Evolutionary conservation across 2,113 vertebrate species (phyloP).

Genomic region (Syngnathus scovelli): DNA sequence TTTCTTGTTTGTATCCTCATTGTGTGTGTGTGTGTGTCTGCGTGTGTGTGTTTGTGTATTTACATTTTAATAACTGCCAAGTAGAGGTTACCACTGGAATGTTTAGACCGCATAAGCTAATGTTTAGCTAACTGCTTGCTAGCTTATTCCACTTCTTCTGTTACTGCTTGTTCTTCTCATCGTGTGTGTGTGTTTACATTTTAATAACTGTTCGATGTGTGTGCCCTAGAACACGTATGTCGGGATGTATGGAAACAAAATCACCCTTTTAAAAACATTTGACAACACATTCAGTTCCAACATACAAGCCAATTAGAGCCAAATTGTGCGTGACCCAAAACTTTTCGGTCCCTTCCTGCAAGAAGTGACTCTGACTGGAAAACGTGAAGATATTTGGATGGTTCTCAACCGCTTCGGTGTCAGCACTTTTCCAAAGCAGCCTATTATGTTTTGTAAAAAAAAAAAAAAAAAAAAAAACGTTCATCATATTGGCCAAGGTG

Average conservation of each 20-base stretch:
- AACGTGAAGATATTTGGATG: not conserved
- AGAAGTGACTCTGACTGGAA: conserved; percentile 7
- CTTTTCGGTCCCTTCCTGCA: not conserved
- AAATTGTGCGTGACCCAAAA: not conserved
- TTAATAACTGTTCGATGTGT: not conserved
- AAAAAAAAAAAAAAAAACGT: conserved; percentile 1
- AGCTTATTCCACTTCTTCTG: too few relatives aligned
- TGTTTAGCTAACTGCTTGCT: too few relatives aligned
- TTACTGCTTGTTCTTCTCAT: not conserved
- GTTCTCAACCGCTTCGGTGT: not conserved
- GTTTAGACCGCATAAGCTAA: too few relatives aligned
- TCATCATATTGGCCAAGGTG: not conserved
- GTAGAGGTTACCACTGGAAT: too few relatives aligned
- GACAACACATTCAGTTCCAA: not conserved
- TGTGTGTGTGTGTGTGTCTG: too few relatives aligned
- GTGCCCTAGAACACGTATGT: not conserved
- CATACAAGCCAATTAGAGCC: not conserved
- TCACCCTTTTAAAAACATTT: not conserved
- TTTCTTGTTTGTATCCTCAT: too few relatives aligned
- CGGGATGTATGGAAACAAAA: not conserved
- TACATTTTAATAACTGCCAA: too few relatives aligned
- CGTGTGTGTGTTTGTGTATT: too few relatives aligned
- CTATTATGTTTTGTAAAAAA: not conserved
- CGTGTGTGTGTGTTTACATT: not conserved
- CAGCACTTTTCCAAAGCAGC: not conserved